These are phyloP conservation scores for Stramonita haemastoma DNA, from an alignment of 2,888 invertebrate species.

Conservation along the genomic window DNA sequence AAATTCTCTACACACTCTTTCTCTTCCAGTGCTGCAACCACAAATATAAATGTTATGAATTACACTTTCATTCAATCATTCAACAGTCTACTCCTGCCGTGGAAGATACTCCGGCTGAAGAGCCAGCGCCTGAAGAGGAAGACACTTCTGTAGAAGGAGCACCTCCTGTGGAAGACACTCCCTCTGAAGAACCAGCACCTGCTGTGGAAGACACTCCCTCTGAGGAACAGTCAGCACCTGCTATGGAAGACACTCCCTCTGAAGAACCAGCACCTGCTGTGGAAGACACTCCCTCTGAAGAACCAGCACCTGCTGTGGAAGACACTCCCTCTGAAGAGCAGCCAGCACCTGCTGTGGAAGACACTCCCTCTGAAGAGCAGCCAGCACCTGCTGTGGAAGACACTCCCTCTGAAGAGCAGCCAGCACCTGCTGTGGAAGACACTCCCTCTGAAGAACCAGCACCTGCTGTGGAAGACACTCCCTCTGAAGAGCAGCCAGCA, in stretches of 20 bases:
- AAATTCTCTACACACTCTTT: too few species aligned
- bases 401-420: background rate
- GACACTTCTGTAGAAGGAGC: background rate
- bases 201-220: background rate
- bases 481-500: background rate
- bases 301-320: background rate
- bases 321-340: background rate
- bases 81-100: too few species aligned
- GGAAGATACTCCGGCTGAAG: too few species aligned
- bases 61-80: too few species aligned
- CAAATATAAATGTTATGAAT: too few species aligned
- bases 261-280: background rate
- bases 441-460: too few species aligned
- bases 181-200: background rate
- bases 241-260: background rate
- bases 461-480: too few species aligned
- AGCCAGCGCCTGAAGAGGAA: too few species aligned
- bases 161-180: background rate
- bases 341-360: background rate
- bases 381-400: background rate
- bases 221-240: background rate
- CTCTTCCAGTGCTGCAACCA: too few species aligned
- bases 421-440: background rate
- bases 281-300: background rate
- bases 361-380: background rate